Evolutionary conservation across 2,113 vertebrate genomes (phyloP), one percentile per base, ranked within the genome.

Genomic region (Oxyura jamaicensis): DNA sequence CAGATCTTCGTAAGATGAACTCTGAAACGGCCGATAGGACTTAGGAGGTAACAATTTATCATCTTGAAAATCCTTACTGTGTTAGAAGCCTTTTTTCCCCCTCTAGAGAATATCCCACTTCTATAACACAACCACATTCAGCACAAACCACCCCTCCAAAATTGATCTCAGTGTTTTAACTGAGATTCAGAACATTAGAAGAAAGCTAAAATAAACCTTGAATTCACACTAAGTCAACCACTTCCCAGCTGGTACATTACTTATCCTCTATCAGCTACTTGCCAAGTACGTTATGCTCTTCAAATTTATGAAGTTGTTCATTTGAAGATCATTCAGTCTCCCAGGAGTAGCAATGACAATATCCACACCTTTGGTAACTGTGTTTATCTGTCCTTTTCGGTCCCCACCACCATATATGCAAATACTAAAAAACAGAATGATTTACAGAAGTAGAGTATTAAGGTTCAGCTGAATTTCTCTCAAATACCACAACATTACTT

Each of bases 321-420:
- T 99, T 65, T 99, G 99, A 23, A 99, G 98, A 92, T 99, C 99
- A 71, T 99, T 98, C 56, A 99, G 91, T 75, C 99, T 98, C 68
- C 99, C 99, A 8, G 99, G 99, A 67, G 99, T 99, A 79, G 99
- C 99, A 79, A 99, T 99, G 78, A 99, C 98, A n/a, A 99, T 98
- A 95, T 99, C 99, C 95, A 99, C 98, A 25, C 99, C 99, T 68
- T 97, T 93, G 76, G 96, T 98, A 76, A 99, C 97, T 31, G 94
- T 6, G 2, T 97, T 94, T 95, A 99, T 99, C 97, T 99, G 99
- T 74, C 96, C 97, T 80, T 93, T 98, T 93, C 99, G 98, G 82
- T 99, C 98, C n/a, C 98, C 99, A 85, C 99, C 99, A 18, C 99
- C 99, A 88, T 99, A 99, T 95, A 99, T 91, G 95, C 99, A 99